Conservation (phyloP, 2,113 vertebrate species). For the Sphyrna mokarran region DNA sequence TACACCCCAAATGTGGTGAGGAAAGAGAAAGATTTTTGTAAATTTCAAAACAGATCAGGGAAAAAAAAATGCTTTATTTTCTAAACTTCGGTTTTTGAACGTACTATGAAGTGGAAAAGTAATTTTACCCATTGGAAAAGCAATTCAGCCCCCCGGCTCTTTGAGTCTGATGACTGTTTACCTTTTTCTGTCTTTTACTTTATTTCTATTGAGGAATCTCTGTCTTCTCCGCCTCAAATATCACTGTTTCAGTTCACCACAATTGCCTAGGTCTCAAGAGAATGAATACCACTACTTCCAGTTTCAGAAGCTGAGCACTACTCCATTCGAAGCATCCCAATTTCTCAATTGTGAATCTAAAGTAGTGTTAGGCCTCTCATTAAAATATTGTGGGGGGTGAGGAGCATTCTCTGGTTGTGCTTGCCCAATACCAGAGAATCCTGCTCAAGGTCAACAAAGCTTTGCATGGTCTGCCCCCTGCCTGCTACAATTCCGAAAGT, state of each 20-base stretch:
- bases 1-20: background rate
- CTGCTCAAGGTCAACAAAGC: too few species aligned
- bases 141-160: background rate
- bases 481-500: too few species aligned
- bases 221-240: constrained; percentile 7
- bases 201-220: background rate
- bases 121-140: background rate
- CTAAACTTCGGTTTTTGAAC: background rate
- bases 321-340: too few species aligned
- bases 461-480: too few species aligned
- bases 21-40: background rate
- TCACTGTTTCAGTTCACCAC: constrained; percentile 40
- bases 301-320: constrained; percentile 26
- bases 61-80: background rate
- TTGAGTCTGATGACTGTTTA: background rate
- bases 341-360: background rate
- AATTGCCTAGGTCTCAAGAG: constrained; percentile 43
- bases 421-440: too few species aligned
- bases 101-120: background rate
- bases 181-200: background rate
- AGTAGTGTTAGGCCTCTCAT: background rate
- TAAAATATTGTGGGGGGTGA: background rate
- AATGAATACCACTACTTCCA: background rate
- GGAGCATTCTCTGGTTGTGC: too few species aligned
- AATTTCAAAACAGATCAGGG: background rate